A percentile compares a stretch with the other conserved stretches of the same genome.
Conservation (phyloP, 2,113 vertebrate species). For the Meleagris gallopavo region DNA sequence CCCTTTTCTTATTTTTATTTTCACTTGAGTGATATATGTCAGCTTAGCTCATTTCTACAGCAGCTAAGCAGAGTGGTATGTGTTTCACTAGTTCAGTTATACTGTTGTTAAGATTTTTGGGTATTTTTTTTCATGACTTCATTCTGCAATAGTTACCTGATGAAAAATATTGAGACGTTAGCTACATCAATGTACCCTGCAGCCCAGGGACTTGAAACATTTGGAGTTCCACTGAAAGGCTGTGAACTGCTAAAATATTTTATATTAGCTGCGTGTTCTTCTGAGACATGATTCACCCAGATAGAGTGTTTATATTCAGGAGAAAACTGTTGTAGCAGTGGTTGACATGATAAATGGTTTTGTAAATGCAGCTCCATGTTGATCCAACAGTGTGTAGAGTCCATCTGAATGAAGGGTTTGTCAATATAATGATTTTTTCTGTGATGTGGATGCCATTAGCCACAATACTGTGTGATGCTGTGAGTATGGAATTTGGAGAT, state of each 20-base stretch:
- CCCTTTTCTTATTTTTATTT: background rate
- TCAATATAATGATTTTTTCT: background rate
- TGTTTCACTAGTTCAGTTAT: background rate
- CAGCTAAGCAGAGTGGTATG: background rate
- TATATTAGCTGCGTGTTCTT: background rate
- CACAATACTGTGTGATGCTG: accelerated
- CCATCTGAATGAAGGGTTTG: background rate
- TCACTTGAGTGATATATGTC: background rate
- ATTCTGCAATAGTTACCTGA: background rate
- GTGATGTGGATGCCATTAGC: background rate
- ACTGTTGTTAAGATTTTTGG: background rate
- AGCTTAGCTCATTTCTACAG: background rate
- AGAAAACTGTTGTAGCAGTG: background rate
- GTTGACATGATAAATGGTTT: background rate
- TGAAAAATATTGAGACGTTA: background rate
- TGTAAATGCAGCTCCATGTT: background rate
- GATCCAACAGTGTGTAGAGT: background rate
- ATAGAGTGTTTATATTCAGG: background rate
- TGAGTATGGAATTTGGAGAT: background rate
- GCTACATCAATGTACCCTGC: background rate
- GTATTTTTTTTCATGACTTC: background rate
- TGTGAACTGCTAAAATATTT: background rate
- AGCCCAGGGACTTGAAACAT: background rate
- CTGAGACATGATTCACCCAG: background rate
- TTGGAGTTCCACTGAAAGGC: background rate